Evolutionary conservation across 2,113 vertebrate genomes (phyloP).

Genomic region (Cervus canadensis): DNA sequence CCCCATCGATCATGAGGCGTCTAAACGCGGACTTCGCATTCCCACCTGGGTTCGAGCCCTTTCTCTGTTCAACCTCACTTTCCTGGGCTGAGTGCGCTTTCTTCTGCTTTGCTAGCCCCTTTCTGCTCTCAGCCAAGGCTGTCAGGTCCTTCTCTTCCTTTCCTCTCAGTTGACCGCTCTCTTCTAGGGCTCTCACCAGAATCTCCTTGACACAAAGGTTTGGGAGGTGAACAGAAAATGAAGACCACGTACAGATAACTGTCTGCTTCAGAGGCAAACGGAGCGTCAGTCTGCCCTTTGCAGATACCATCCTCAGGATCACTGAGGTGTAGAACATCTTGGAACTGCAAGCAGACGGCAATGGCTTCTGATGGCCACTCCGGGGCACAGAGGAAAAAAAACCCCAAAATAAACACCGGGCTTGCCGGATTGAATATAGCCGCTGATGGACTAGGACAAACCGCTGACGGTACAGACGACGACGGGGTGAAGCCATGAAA

Average conservation of each 20-base stretch:
- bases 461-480: neutral
- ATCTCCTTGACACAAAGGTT: slow-evolving; percentile 85
- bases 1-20: neutral
- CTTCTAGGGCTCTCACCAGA: slow-evolving; percentile 82
- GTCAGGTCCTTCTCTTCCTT: neutral
- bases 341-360: slow-evolving; percentile 78
- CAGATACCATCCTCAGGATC: slow-evolving; percentile 85
- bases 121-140: neutral
- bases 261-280: slow-evolving; percentile 78
- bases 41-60: neutral
- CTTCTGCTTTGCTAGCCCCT: slow-evolving; percentile 54
- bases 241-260: slow-evolving; percentile 51
- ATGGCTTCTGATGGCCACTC: slow-evolving; percentile 78
- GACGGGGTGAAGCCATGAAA: neutral
- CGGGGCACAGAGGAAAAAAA: slow-evolving; percentile 75
- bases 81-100: slow-evolving; percentile 68
- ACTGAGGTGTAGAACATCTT: slow-evolving; percentile 77
- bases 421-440: slow-evolving; percentile 81
- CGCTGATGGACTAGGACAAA: slow-evolving; percentile 76
- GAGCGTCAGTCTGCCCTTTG: slow-evolving; percentile 65
- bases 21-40: neutral
- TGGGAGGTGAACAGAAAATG: neutral
- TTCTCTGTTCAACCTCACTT: slow-evolving; percentile 83
- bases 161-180: slow-evolving; percentile 82
- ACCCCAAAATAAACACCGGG: slow-evolving; percentile 70